These are phyloP conservation scores for Calypte anna DNA, from an alignment of 2,113 vertebrate species.

Conservation along the genomic window DNA sequence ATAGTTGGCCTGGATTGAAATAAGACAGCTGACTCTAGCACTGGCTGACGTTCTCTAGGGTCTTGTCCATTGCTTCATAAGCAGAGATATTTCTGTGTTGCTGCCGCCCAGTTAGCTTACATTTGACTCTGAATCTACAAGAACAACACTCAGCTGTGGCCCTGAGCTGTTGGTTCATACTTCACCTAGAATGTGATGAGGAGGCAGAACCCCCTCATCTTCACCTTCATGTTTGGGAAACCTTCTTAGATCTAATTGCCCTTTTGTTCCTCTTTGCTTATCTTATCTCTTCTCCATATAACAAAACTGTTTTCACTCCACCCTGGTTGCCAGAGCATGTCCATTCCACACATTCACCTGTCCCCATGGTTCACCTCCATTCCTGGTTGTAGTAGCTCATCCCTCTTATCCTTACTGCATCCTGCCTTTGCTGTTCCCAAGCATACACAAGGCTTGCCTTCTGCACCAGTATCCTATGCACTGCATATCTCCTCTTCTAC, in stretches of 20 bases:
- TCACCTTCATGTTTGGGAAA: neutral
- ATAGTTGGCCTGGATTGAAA: neutral
- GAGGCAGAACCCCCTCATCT: neutral
- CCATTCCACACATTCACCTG: neutral
- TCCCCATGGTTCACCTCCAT: fast-evolving
- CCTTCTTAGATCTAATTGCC: neutral
- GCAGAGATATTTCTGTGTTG: neutral
- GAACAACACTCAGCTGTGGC: neutral
- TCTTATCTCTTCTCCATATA: neutral
- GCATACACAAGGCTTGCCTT: neutral
- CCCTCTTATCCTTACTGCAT: fast-evolving
- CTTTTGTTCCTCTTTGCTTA: neutral
- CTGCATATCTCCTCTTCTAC: neutral
- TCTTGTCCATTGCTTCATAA: neutral
- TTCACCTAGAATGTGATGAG: neutral
- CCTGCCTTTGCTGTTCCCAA: neutral
- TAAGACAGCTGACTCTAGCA: neutral
- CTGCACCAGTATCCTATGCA: neutral
- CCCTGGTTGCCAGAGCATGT: fast-evolving
- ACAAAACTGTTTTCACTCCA: neutral
- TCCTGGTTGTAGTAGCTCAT: neutral
- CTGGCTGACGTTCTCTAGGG: neutral
- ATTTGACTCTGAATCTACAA: neutral
- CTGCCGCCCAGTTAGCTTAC: neutral
- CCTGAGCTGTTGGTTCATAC: neutral